Evolutionary conservation across 2,888 invertebrate genomes (phyloP), one percentile per base, ranked within the genome.

Genomic region (Epirrhoe tristata): DNA sequence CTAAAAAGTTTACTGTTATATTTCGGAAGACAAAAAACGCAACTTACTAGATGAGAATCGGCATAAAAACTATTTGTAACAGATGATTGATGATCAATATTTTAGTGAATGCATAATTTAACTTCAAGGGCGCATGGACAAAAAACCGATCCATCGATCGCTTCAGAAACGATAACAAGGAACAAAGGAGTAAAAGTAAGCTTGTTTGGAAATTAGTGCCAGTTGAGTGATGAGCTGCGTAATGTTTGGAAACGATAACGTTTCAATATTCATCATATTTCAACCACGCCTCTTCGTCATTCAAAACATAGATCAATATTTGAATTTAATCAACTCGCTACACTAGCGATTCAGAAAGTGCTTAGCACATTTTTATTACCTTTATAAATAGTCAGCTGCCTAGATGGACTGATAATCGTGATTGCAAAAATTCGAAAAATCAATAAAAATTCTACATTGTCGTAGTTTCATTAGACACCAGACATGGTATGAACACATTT

Each of bases 1-100:
- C 64, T 54, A 24, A 69, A 69, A 66, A 67, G 73, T 39, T 52
- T 46, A 71, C 52, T 14, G 52, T 31, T 57, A 57, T n/a, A 32
- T 48, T 48, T 14, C 14, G 32, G 46, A 17, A 24, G 31, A 39
- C 5, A 51, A 59, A 52, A 43, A 48, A 48, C 14, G 48, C 48
- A 16, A 48, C 16, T 14, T 43, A 43, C 39, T 43, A 12, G 39
- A 43, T 43, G 10, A 3, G 39, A 43, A 43, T 43, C 0, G 39
- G 1, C 12, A 43, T 10, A 36, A 36, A 5, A 43, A 43, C 39
- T 4, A 43, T 12, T 12, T 3, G 12, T 10, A 43, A 12, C 39
- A 12, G 39, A 10, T 43, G 39, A 12, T 5, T 43, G 3, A 43
- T 43, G 12, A 43, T 43, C 0, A 43, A 43, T 43, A 12, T 12